Evolutionary conservation across 2,888 invertebrate species (phyloP), one percentile per base, ranked within the genome.

Genomic region (Andrena hattorfiana): DNA sequence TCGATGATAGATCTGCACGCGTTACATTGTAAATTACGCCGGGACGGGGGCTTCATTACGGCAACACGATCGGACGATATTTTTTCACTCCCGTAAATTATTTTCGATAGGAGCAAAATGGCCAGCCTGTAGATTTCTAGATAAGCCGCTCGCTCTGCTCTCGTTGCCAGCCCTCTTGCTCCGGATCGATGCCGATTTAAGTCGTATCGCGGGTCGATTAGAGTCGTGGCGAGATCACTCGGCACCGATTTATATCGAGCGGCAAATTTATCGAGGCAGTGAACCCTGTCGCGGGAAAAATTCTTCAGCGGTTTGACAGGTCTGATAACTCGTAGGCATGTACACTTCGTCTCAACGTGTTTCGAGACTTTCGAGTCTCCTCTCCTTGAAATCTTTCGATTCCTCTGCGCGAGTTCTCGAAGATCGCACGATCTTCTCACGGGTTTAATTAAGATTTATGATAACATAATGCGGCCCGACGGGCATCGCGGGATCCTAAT

Each of bases 1-100:
- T 81, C 81, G 81, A 81, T 81, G 81, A 81, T 73, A 73, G 81
- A 81, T 81, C 67, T 73, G 66, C 73, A 23, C 62, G 67, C 56
- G 81, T 81, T 63, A 63, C 63, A 23, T 68, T 81, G 63, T 81
- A 72, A 81, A 81, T 81, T 80, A 62, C 81, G 30, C 35, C 32
- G 26, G 51, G 72, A 66, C 26, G 51, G 66, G 32, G 56, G 62
- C 80, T 66, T 79, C 71, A 70, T 79, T 79, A 79, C 13, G 70
- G 64, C 66, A 66, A 49, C 60, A 67, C 70, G 79, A 71, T 64
- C 79, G 30, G 26, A 60, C 60, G 56, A 59, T 30, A 72, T 62
- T 80, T 13, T 42, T 81, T 81, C 72, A 28, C 63, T 30, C 49
- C n/a, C 28, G 73, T 73, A 48, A 81, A 81, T 81, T 81, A 81